Evolutionary conservation across 2,888 invertebrate genomes (phyloP).

Genomic region (Fabriciana adippe): DNA sequence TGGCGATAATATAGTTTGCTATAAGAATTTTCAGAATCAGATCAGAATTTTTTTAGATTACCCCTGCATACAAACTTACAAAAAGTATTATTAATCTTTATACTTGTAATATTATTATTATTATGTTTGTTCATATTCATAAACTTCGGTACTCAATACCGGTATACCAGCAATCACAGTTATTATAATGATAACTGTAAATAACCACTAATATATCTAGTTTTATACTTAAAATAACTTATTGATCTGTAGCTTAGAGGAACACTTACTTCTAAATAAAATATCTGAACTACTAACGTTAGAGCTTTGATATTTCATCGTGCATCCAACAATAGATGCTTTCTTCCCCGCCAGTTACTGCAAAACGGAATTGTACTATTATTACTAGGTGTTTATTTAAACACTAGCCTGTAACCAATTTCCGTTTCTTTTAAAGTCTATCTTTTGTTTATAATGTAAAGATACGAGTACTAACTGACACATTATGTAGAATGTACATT

Average conservation of each 20-base stretch:
- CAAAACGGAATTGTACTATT: constrained; percentile 13
- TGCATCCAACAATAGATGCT: constrained; percentile 17
- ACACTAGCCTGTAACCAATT: neutral
- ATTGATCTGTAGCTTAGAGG: neutral
- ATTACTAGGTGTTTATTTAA: constrained; percentile 17
- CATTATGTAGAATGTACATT: neutral
- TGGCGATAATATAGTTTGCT: too few species aligned
- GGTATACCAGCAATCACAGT: too few species aligned
- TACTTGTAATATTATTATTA: too few species aligned
- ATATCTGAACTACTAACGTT: constrained; percentile 7
- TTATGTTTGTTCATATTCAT: too few species aligned
- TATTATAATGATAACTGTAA: too few species aligned
- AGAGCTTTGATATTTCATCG: constrained; percentile 15
- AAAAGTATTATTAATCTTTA: too few species aligned
- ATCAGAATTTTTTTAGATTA: too few species aligned
- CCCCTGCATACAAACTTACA: too few species aligned
- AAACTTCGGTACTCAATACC: too few species aligned
- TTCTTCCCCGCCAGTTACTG: constrained; percentile 17
- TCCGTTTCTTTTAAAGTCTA: neutral
- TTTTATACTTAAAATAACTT: neutral
- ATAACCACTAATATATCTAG: neutral
- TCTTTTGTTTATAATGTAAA: neutral
- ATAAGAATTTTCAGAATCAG: too few species aligned
- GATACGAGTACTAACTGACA: neutral
- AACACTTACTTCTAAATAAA: constrained; percentile 6